These are phyloP conservation scores for Halcyon senegalensis DNA, from an alignment of 2,113 vertebrate genomes.

Conservation along the genomic window DNA sequence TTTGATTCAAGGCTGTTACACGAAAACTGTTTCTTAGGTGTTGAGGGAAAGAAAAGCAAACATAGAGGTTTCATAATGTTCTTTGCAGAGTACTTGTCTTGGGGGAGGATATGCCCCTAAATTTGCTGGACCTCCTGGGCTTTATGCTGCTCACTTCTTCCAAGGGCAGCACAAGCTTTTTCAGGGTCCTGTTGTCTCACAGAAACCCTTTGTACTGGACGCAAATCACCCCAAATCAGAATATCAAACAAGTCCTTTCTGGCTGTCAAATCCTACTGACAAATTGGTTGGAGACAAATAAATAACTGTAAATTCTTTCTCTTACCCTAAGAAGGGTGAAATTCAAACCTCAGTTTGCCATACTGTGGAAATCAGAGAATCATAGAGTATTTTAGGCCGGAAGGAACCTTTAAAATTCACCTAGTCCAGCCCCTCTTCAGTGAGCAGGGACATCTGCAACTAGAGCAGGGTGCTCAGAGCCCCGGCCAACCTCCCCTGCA, in stretches of 20 bases:
- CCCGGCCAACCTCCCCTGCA: no score
- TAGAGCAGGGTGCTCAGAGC: no score
- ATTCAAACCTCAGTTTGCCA: neutral
- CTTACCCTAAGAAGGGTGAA: neutral
- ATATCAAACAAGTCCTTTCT: neutral
- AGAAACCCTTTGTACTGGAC: neutral
- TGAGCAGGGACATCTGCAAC: no score
- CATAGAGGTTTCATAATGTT: neutral
- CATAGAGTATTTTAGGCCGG: neutral
- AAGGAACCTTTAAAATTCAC: neutral
- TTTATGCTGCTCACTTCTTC: neutral
- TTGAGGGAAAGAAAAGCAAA: neutral
- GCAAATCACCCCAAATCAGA: neutral
- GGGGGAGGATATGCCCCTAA: neutral
- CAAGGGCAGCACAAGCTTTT: neutral
- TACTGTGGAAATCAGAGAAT: neutral
- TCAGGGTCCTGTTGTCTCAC: neutral
- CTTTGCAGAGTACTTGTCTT: neutral
- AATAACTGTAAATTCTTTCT: neutral
- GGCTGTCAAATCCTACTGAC: neutral
- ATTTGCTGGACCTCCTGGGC: neutral
- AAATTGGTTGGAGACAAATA: neutral
- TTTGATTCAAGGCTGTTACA: neutral
- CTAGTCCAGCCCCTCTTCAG: no score
- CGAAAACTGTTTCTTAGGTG: neutral